phyloP scores from a whole-genome alignment of 2,113 vertebrate genomes.

The Alaudala cheleensis region DNA sequence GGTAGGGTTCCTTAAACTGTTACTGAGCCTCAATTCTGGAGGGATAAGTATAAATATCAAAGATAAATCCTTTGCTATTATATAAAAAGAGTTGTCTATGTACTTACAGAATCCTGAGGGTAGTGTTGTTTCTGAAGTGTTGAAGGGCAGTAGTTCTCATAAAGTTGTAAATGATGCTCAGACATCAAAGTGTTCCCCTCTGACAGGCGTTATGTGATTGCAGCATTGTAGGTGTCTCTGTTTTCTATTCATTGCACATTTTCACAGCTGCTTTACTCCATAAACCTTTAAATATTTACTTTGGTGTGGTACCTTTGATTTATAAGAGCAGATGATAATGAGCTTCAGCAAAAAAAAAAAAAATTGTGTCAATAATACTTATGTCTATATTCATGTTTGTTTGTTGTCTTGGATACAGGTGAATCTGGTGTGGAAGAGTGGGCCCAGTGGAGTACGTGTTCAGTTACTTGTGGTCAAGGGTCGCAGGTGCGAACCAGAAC shows the following conservation, averaged over 20 bases:
- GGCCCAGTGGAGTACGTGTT: constrained; percentile 99
- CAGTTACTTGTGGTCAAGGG: constrained; percentile 99
- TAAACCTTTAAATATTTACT: constrained; percentile 30
- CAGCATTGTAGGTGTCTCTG: constrained; percentile 18
- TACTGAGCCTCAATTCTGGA: not conserved
- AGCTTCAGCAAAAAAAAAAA: not conserved
- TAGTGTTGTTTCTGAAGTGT: not conserved
- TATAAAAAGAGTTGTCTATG: not conserved
- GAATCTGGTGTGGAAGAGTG: constrained; percentile 99
- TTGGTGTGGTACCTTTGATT: constrained; percentile 32
- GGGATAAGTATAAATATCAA: not conserved
- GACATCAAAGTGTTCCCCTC: not conserved
- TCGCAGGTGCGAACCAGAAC: constrained; percentile 99
- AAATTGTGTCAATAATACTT: constrained; percentile 23
- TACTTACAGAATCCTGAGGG: not conserved
- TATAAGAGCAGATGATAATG: constrained; percentile 6
- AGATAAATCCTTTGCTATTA: not conserved
- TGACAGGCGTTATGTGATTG: not conserved
- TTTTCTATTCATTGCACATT: constrained; percentile 55
- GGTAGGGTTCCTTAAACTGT: not conserved
- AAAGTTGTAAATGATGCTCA: not conserved
- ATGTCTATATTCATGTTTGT: constrained; percentile 77
- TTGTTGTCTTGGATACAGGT: constrained; percentile 97
- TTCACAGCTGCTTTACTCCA: constrained; percentile 58
- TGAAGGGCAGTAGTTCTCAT: not conserved